Percentiles rank a stretch among this genome's conserved stretches.
Conservation (phyloP, 2,113 vertebrate genomes). For the Notarius lentiginosus region DNA sequence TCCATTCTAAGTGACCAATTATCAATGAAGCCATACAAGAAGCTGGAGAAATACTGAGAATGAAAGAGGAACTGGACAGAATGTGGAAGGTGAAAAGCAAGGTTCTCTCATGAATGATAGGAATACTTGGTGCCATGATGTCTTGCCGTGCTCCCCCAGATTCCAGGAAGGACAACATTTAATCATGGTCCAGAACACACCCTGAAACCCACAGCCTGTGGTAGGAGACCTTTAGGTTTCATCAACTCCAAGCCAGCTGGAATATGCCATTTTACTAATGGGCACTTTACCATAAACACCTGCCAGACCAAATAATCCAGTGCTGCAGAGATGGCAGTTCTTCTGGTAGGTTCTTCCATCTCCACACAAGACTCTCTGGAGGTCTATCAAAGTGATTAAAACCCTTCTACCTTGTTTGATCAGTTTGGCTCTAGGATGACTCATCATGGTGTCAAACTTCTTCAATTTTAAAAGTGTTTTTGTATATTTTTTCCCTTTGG, state of each 20-base stretch:
- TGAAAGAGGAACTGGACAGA: background rate
- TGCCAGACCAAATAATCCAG: background rate
- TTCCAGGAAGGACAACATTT: background rate
- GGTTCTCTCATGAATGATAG: background rate
- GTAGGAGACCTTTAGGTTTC: background rate
- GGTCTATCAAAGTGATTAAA: background rate
- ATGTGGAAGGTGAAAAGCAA: background rate
- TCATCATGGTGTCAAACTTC: background rate
- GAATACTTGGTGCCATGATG: background rate
- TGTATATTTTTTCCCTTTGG: no score
- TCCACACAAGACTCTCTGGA: background rate
- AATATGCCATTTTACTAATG: background rate
- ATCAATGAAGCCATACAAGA: background rate
- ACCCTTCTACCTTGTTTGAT: background rate
- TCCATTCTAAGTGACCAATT: background rate
- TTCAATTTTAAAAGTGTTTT: background rate
- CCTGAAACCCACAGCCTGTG: background rate
- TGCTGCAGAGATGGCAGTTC: background rate
- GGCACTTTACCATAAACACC: background rate
- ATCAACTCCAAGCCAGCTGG: background rate
- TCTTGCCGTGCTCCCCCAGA: background rate
- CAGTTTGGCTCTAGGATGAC: background rate
- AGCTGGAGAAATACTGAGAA: background rate
- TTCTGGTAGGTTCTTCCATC: background rate
- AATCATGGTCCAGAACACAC: background rate